A percentile compares a stretch with the other conserved stretches of the same genome.
These are phyloP conservation scores for Ara ararauna DNA, from an alignment of 2,797 vertebrate species.

Conservation along the genomic window DNA sequence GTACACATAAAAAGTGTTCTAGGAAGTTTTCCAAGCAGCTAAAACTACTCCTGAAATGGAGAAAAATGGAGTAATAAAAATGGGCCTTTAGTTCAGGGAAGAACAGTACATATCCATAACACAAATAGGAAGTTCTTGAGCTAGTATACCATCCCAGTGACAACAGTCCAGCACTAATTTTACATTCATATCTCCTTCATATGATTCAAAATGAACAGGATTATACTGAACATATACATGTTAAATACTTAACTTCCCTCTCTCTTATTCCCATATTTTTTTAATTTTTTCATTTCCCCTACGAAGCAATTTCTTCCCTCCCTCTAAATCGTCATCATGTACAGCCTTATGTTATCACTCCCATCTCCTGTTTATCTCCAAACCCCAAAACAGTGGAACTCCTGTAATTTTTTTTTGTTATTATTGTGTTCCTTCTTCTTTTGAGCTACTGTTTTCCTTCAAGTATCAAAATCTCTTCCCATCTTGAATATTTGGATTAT, in stretches of 20 bases:
- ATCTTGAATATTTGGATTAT: neutral
- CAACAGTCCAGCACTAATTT: neutral
- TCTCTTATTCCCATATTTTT: neutral
- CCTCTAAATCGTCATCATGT: neutral
- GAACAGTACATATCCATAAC: neutral
- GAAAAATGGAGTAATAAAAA: neutral
- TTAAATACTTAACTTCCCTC: neutral
- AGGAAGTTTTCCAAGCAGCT: neutral
- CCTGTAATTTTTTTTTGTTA: neutral
- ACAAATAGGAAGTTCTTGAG: neutral
- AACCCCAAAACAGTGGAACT: neutral
- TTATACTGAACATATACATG: neutral
- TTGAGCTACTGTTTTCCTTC: neutral
- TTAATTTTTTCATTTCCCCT: neutral
- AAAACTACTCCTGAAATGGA: neutral
- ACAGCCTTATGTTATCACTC: neutral
- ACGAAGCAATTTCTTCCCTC: neutral
- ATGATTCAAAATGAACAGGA: neutral
- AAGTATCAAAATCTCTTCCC: neutral
- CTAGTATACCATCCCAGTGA: neutral
- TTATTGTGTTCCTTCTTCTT: neutral
- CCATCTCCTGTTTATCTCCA: neutral
- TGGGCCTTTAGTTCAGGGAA: neutral
- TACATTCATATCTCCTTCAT: neutral
- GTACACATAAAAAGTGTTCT: neutral